phyloP scores from a whole-genome alignment of 2,113 vertebrate genomes.

The Neoarius graeffei region DNA sequence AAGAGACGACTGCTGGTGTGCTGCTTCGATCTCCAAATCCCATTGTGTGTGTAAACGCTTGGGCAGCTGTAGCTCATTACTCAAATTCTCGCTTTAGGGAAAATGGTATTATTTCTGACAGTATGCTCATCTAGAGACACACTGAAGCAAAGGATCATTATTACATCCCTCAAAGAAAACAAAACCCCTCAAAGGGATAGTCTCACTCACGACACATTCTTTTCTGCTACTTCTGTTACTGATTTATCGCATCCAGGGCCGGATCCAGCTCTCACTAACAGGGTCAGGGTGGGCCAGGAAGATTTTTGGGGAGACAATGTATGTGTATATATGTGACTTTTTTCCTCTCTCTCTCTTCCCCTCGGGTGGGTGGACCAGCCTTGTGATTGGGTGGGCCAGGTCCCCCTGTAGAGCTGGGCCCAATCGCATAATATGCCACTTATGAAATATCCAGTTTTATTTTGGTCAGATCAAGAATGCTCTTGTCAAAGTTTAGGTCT shows the following conservation, averaged over 20 bases:
- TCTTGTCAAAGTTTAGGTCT: background rate
- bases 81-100: slow-evolving; percentile 25
- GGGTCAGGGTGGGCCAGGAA: no score
- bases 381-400: no score
- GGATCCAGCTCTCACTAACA: no score
- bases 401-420: no score
- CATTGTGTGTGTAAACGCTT: background rate
- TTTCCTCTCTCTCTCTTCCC: no score
- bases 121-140: slow-evolving; percentile 3
- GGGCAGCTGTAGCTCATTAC: slow-evolving; percentile 29
- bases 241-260: background rate
- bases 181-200: background rate
- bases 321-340: no score
- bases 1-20: background rate
- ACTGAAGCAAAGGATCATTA: background rate
- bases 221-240: background rate
- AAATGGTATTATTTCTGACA: slow-evolving; percentile 1
- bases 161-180: background rate
- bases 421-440: background rate
- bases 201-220: background rate
- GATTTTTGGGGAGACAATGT: no score
- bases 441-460: background rate
- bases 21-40: slow-evolving; percentile 22
- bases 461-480: background rate
- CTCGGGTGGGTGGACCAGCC: no score